Conservation (phyloP, 2,113 vertebrate species). For the Lophura nycthemera region DNA sequence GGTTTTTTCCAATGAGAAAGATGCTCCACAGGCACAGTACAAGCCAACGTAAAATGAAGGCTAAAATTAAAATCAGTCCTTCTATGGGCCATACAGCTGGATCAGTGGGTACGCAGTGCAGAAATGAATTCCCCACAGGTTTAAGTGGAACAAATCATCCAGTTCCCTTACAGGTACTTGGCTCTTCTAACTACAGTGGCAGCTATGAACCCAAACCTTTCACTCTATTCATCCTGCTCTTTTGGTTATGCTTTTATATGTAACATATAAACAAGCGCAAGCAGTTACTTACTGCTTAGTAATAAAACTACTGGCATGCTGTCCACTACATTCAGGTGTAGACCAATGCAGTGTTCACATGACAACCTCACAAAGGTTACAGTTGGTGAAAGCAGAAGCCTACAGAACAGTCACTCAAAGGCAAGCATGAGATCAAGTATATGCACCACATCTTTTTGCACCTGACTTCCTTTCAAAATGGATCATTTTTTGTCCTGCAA, state of each 20-base stretch:
- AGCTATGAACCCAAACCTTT: slow-evolving; percentile 13
- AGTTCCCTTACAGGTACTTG: not conserved
- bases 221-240: not conserved
- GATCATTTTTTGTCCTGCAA: not conserved
- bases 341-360: accelerated
- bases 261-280: not conserved
- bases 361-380: not conserved
- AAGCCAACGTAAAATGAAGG: not conserved
- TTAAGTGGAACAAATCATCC: slow-evolving; percentile 36
- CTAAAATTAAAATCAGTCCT: not conserved
- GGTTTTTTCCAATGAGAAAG: not conserved
- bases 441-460: not conserved
- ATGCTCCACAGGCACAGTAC: not conserved
- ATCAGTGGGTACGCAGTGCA: not conserved
- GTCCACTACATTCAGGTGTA: not conserved
- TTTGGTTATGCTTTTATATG: not conserved
- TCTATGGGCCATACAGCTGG: not conserved
- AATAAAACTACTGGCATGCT: not conserved
- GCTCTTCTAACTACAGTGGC: not conserved
- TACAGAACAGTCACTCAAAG: not conserved
- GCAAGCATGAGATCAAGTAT: not conserved
- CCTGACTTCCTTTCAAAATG: not conserved
- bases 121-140: slow-evolving; percentile 27
- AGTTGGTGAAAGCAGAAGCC: not conserved
- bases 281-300: not conserved